phyloP scores from a whole-genome alignment of 2,888 invertebrate species.

The Oscheius myriophilus region DNA sequence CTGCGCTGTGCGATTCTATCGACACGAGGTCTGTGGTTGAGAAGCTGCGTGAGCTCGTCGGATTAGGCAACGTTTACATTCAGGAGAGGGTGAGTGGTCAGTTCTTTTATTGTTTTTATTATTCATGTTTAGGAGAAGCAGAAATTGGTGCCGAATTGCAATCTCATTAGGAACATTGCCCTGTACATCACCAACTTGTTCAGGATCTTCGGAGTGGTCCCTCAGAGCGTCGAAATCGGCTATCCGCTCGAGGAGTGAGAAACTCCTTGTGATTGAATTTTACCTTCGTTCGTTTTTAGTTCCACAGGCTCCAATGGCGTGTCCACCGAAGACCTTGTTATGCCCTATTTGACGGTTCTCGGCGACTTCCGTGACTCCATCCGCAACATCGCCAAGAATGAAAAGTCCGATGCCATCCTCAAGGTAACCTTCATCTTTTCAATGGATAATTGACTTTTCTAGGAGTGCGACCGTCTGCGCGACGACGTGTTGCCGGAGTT shows the following conservation, averaged over 20 bases:
- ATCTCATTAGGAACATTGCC: conserved; percentile 82
- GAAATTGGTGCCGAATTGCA: conserved; percentile 75
- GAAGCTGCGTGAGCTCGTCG: conserved; percentile 84
- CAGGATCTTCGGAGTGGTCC: conserved; percentile 73
- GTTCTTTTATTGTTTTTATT: not conserved
- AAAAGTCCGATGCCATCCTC: conserved; percentile 61
- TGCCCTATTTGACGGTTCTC: conserved; percentile 88
- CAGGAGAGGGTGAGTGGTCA: conserved; percentile 70
- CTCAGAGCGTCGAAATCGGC: conserved; percentile 52
- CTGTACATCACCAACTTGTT: conserved; percentile 81
- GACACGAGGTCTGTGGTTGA: conserved; percentile 91
- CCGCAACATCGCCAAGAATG: conserved; percentile 61
- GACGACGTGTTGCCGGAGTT: conserved; percentile 87
- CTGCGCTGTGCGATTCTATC: conserved; percentile 79
- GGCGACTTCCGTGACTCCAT: conserved; percentile 83
- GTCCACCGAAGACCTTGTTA: conserved; percentile 79
- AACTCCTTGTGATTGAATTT: not conserved
- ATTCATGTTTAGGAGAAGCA: conserved; percentile 72
- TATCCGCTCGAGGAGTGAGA: conserved; percentile 43
- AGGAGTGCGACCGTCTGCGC: conserved; percentile 86
- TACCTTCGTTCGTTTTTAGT: not conserved
- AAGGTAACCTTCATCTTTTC: conserved; percentile 39
- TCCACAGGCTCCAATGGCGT: not conserved
- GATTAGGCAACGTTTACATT: conserved; percentile 86
- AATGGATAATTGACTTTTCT: not conserved